Conservation (phyloP, 2,888 invertebrate species). For the Lithosia quadra region DNA sequence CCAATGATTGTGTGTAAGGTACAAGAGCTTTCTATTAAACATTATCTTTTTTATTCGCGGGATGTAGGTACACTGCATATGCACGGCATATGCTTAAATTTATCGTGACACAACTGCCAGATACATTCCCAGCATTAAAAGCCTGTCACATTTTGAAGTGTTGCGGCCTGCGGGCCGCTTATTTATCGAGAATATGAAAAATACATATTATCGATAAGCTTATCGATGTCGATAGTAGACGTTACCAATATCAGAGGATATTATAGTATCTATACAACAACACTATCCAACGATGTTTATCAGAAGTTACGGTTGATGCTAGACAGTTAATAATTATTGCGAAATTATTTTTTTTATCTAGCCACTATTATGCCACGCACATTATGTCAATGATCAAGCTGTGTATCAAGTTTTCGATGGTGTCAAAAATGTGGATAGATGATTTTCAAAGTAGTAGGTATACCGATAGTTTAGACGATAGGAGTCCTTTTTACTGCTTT, state of each 20-base stretch:
- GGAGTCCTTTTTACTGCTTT: too few relatives aligned
- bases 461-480: too few relatives aligned
- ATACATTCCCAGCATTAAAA: background rate
- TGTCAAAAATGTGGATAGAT: too few relatives aligned
- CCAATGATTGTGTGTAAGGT: background rate
- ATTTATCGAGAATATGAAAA: background rate
- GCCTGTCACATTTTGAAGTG: background rate
- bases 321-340: too few relatives aligned
- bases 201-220: background rate
- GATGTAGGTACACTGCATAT: background rate
- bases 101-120: slow-evolving; percentile 4
- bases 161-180: background rate
- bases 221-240: background rate
- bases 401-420: too few relatives aligned
- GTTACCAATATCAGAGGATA: background rate
- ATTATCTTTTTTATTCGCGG: too few relatives aligned
- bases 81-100: background rate
- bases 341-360: too few relatives aligned
- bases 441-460: too few relatives aligned
- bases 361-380: too few relatives aligned
- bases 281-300: background rate
- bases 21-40: background rate
- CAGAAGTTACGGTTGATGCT: too few relatives aligned
- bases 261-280: too few relatives aligned
- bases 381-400: too few relatives aligned